Evolutionary conservation across 2,888 invertebrate species (phyloP), one percentile per base, ranked within the genome.

Genomic region (Ormyrus pomaceus): DNA sequence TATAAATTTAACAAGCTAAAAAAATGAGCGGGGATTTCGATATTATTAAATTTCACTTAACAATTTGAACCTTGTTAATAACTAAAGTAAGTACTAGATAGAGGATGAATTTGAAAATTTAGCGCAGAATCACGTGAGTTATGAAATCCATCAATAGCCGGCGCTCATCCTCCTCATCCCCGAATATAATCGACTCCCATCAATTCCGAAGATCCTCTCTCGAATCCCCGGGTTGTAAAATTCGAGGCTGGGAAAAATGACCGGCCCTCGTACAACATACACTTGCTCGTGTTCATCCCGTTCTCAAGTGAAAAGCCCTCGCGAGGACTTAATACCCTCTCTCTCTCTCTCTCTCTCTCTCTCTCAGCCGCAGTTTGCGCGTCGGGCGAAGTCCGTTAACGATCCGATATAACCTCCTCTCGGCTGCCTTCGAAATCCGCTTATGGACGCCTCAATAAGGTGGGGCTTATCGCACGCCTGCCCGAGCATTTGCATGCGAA

Each of bases 401-500:
- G 66, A 66, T 75, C 66, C 13, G 59, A 75, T 66, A 66, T 59
- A 51, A 10, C 55, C 34, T 65, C 56, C 48, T 46, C 19, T 9
- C 8, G 4, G 34, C 50, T 45, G 7, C 34, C 34, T 34, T 64
- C 73, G 66, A 66, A 68, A 75, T 75, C 75, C 66, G 75, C 75
- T 75, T 75, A 75, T 45, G 50, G 45, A 58, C 66, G 45, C 34
- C 64, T 73, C 75, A 66, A 68, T 75, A 66, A 75, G 75, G 75
- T 19, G 73, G 56, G 13, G 13, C 50, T 59, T 58, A 51, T 51
- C 59, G 59, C 59, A 19, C 9, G 61, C 5, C 6, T 61, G 50
- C 19, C 13, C 64, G 65, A 50, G 56, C 74, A 74, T 74, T 74
- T 74, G 74, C 74, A 74, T 74, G 74, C 74, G 74, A 74, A 74